Base-by-base conservation (phyloP, 2,113 vertebrate species). In the Phoenicopterus ruber region DNA sequence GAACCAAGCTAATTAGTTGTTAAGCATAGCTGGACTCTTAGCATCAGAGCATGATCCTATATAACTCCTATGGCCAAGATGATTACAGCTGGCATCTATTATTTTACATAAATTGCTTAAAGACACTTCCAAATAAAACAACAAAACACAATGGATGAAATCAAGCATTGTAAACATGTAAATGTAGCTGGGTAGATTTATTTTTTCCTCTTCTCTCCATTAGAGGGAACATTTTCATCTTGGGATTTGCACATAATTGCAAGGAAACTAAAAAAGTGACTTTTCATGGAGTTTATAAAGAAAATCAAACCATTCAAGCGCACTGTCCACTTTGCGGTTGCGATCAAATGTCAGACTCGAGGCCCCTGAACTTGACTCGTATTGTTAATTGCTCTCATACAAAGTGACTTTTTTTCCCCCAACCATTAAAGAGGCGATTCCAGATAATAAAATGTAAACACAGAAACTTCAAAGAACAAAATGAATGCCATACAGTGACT, bases 401-500 rank as follows among this genome's bases (percentile, higher is more conserved):
- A 82, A 91, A 96, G 44, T 5, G 29, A 62, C 17, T 25, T 61
- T 42, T 61, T 59, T 24, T 3, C 1, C 0, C 3, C 17, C 44
- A 78, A 1, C 21, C 69, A 91, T 92, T 93, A 93, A 82, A 71
- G 58, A 79, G 36, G 13, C 9, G 85, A 54, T 79, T 94, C 66
- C 80, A 89, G 86, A 97, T 97, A 93, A 80, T 80, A 71, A 84
- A 87, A 55, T 16, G 62, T 92, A 95, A 95, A 94, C 69, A 94
- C 76, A 92, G 82, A 66, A 81, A 93, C 57, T 92, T 97, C 95
- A 97, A 97, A 95, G 88, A 65, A 29, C n/a, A 69, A 85, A 93
- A 93, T 24, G 7, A 86, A 76, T 71, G 44, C 34, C 26, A 34
- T 26, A 11, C 4, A 88, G 29, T 74, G 44, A 84, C 69, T 83